Evolutionary conservation across 2,888 invertebrate genomes (phyloP).

Genomic region (Ethmia dodecea): DNA sequence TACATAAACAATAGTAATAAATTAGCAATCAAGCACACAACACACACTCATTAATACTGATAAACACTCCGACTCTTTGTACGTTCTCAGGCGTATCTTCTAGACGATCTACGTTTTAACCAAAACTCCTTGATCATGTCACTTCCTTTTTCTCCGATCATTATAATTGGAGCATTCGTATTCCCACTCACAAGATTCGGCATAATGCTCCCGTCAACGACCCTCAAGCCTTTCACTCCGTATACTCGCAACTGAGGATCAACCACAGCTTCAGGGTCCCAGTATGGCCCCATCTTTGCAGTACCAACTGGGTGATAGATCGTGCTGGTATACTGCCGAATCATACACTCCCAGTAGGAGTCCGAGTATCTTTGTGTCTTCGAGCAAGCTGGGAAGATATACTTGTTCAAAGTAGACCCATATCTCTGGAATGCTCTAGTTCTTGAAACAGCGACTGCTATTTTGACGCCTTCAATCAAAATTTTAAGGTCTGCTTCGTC

Average conservation of each 20-base stretch:
- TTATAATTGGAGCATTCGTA: constrained; percentile 91
- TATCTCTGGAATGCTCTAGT: constrained; percentile 86
- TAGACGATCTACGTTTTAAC: constrained; percentile 78
- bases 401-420: constrained; percentile 83
- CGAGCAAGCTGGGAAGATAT: constrained; percentile 87
- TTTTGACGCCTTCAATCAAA: constrained; percentile 90
- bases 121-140: constrained; percentile 92
- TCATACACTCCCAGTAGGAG: constrained; percentile 92
- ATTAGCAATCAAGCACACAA: constrained; percentile 7
- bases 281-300: constrained; percentile 92
- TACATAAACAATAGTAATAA: constrained; percentile 2
- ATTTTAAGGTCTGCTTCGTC: constrained; percentile 88
- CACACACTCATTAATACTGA: constrained; percentile 29
- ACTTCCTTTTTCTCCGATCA: constrained; percentile 94
- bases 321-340: constrained; percentile 87
- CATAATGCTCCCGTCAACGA: constrained; percentile 92
- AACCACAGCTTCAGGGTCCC: constrained; percentile 90
- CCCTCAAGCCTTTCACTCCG: constrained; percentile 86
- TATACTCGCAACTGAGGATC: constrained; percentile 88
- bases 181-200: constrained; percentile 91
- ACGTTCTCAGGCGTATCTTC: constrained; percentile 52
- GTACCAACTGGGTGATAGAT: constrained; percentile 93
- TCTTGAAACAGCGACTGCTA: constrained; percentile 87
- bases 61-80: constrained; percentile 25
- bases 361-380: constrained; percentile 83